phyloP scores from a whole-genome alignment of 2,888 invertebrate genomes.

The Sarcophaga subvicina region DNA sequence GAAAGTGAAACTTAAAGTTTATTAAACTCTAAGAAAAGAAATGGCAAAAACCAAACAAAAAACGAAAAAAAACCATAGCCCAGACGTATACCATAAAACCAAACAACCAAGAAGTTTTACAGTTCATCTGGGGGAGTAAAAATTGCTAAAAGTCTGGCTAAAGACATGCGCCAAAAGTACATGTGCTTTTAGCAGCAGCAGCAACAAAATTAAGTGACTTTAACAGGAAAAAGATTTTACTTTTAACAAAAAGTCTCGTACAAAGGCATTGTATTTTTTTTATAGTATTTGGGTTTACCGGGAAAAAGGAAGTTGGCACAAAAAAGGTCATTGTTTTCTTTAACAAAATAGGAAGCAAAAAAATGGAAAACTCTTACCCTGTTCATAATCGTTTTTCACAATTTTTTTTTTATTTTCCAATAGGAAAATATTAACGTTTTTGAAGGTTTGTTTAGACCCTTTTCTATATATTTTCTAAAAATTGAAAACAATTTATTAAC shows the following conservation, averaged over 20 bases:
- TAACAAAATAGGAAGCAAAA: slow-evolving; percentile 16
- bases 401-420: slow-evolving; percentile 24
- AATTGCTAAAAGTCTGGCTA: not conserved
- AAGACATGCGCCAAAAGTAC: slow-evolving; percentile 61
- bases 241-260: not conserved
- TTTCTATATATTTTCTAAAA: not conserved
- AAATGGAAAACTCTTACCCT: not conserved
- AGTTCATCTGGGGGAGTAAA: slow-evolving; percentile 2
- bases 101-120: slow-evolving; percentile 24
- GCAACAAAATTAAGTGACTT: not conserved
- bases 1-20: slow-evolving; percentile 51
- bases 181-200: slow-evolving; percentile 27
- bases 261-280: not conserved
- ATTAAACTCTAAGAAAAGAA: not conserved
- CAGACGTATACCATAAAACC: slow-evolving; percentile 35
- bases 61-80: not conserved
- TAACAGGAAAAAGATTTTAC: not conserved
- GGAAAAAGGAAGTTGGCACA: slow-evolving; percentile 6
- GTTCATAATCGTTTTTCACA: slow-evolving; percentile 2
- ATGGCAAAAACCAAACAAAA: slow-evolving; percentile 31
- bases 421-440: slow-evolving; percentile 20
- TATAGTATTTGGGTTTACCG: not conserved
- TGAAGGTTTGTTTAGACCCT: not conserved
- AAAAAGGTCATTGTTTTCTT: slow-evolving; percentile 59
- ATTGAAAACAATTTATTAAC: not conserved